Evolutionary conservation across 2,888 invertebrate species (phyloP).

Genomic region (Seira ritae): DNA sequence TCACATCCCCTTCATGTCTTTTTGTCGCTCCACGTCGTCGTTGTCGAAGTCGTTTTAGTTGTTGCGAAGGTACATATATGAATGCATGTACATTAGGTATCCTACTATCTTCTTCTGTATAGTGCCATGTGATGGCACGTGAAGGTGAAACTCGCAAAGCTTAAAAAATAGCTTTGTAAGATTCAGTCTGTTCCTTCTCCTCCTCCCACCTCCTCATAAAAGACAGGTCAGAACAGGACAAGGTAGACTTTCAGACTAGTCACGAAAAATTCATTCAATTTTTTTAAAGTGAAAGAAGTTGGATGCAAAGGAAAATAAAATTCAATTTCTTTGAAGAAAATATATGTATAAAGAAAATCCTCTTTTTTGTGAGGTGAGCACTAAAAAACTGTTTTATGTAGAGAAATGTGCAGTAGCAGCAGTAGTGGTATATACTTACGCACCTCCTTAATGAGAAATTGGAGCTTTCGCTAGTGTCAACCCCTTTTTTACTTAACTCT

Average conservation of each 20-base stretch:
- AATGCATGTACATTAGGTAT: neutral
- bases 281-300: neutral
- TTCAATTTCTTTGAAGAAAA: neutral
- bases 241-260: neutral
- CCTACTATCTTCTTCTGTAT: neutral
- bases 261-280: neutral
- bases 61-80: neutral
- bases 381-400: neutral
- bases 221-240: neutral
- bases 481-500: slow-evolving; percentile 48
- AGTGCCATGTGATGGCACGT: neutral
- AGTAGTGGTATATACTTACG: neutral
- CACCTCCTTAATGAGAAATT: slow-evolving; percentile 15
- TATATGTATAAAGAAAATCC: neutral
- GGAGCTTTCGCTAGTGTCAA: slow-evolving; percentile 16
- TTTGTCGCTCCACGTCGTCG: neutral
- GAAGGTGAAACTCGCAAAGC: neutral
- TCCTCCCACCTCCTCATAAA: neutral
- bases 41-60: neutral
- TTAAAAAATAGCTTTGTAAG: neutral
- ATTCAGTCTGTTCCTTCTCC: neutral
- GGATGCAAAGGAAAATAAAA: slow-evolving; percentile 10
- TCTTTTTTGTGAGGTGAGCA: neutral
- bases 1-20: slow-evolving; percentile 48
- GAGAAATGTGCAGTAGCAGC: neutral